A percentile compares a stretch with the other conserved stretches of the same genome.
These are phyloP conservation scores for Apamea epomidion DNA, from an alignment of 2,888 invertebrate genomes.

Conservation along the genomic window DNA sequence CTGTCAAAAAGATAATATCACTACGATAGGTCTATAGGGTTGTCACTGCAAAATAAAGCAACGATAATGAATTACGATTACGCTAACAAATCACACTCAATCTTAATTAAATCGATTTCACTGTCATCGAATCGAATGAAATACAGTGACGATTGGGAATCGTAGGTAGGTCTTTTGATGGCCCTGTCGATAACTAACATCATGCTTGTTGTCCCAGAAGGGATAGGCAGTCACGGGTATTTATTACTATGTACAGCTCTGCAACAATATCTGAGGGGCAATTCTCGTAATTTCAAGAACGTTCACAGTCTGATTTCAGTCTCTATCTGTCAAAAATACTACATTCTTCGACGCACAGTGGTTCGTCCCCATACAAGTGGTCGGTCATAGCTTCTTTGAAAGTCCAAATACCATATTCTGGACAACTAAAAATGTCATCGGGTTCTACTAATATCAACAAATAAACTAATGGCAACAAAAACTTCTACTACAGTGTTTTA, in stretches of 20 bases:
- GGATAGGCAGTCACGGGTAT: not conserved
- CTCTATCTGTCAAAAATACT: not conserved
- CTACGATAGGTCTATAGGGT: not conserved
- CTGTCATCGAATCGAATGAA: not conserved
- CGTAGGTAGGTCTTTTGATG: not conserved
- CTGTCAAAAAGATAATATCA: constrained; percentile 26
- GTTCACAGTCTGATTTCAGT: not conserved
- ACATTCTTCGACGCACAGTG: too few relatives aligned
- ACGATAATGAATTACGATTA: constrained; percentile 33
- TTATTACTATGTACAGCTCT: not conserved
- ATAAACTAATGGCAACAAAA: too few relatives aligned
- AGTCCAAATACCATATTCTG: too few relatives aligned
- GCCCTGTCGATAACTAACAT: not conserved
- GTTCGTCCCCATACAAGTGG: too few relatives aligned
- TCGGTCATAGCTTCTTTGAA: too few relatives aligned
- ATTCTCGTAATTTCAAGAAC: not conserved
- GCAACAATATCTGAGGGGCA: not conserved
- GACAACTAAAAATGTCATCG: too few relatives aligned
- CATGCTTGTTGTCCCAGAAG: not conserved
- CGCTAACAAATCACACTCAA: constrained; percentile 14
- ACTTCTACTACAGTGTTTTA: too few relatives aligned
- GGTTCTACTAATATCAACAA: too few relatives aligned
- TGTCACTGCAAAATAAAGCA: constrained; percentile 31
- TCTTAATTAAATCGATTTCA: constrained; percentile 46
- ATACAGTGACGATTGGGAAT: constrained; percentile 1